Conservation (phyloP, 2,888 invertebrate genomes). For the Hydriomena furcata region DNA sequence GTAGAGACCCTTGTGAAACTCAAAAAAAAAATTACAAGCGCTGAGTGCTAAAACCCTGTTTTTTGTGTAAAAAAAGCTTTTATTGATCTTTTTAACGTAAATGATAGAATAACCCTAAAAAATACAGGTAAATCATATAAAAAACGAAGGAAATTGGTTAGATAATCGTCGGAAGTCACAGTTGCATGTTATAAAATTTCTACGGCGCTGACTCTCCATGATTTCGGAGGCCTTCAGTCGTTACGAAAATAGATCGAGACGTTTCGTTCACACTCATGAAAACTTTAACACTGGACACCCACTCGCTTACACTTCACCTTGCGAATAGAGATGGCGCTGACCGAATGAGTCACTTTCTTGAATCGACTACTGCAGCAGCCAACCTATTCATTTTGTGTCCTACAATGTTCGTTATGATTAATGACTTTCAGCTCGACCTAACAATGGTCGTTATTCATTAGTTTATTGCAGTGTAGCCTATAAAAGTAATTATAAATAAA, state of each 20-base stretch:
- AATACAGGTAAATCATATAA: neutral
- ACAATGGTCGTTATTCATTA: neutral
- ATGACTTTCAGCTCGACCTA: conserved; percentile 40
- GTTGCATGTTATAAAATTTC: conserved; percentile 62
- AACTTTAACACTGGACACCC: conserved; percentile 76
- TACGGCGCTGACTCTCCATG: conserved; percentile 49
- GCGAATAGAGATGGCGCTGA: conserved; percentile 77
- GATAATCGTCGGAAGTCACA: conserved; percentile 66
- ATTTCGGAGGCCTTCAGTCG: conserved; percentile 65
- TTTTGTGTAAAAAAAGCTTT: neutral
- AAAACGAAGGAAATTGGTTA: conserved; percentile 44
- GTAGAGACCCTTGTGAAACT: conserved; percentile 33
- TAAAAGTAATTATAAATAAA: no score
- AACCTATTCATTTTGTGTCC: conserved; percentile 37
- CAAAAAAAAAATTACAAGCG: conserved; percentile 4
- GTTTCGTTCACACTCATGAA: conserved; percentile 79
- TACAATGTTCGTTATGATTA: conserved; percentile 41
- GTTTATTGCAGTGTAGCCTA: no score
- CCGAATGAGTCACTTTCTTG: conserved; percentile 65
- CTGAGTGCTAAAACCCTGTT: neutral
- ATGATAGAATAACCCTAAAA: neutral
- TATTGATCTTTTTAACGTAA: conserved; percentile 16
- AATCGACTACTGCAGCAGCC: conserved; percentile 41
- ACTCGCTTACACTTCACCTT: conserved; percentile 80
- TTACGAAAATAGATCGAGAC: conserved; percentile 77